Base-by-base conservation (phyloP, 1,140 invertebrate species). In the Ceratina calcarata region DNA sequence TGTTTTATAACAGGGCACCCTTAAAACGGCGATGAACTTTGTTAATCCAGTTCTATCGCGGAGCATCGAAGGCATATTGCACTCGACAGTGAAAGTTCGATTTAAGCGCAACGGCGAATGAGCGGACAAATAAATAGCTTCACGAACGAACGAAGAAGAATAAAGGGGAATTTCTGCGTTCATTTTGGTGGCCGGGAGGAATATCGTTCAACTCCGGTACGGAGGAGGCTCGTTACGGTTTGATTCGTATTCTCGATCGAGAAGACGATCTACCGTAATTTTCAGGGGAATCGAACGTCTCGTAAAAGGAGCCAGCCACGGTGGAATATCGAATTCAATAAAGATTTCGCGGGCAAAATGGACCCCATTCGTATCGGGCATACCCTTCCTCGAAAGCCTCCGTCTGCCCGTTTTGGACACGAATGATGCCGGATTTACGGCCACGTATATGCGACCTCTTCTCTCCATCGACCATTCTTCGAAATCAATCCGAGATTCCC, bases 61-160 rank as follows among this genome's bases (percentile, higher is more conserved):
- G 12, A n/a, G 10, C 16, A 10, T 4, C 49, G 37, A 45, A 45
- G 8, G 20, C 20, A 45, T 78, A 69, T 62, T 20, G 67, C 67
- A 66, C 37, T 16, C 27, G 58, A 71, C 20, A 62, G 68, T 62
- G 75, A 77, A 77, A 77, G 75, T 77, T 77, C 32, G 71, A 65
- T 37, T 18, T 16, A 1, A 20, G 10, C 24, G 57, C 15, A 22
- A 24, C 65, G 66, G 51, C 20, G 22, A 22, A n/a, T 7, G 8
- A 24, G 3, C 16, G 18, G n/a, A 32, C 18, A 61, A 76, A 77
- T 27, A 61, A 27, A 15, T 20, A 0, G n/a, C 32, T 6, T 2
- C 10, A n/a, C 10, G 13, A 16, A 27, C 37, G 37, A 45, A 15
- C 6, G 60, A 20, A 4, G 20, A 37, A 27, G 60, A 71, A 77